Evolutionary conservation across 2,113 vertebrate genomes (phyloP).

Genomic region (Orientallactaga bullata): DNA sequence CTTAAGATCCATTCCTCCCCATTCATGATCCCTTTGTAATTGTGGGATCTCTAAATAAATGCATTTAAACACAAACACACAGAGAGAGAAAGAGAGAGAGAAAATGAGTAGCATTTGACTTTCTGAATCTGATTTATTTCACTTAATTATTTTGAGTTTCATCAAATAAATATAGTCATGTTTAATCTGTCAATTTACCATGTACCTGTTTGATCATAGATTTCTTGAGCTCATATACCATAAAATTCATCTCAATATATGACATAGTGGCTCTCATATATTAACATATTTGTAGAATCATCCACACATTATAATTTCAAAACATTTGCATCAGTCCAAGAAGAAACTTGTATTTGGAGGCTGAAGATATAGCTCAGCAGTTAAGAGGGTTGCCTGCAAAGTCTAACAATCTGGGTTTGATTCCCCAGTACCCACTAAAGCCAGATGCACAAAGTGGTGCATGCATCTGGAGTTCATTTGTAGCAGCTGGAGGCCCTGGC

Average conservation of each 20-base stretch:
- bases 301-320: slow-evolving; percentile 3
- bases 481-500: too few relatives aligned
- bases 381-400: too few relatives aligned
- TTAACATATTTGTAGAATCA: not conserved
- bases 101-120: not conserved
- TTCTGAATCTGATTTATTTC: not conserved
- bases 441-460: too few relatives aligned
- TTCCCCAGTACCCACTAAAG: too few relatives aligned
- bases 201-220: not conserved
- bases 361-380: too few relatives aligned
- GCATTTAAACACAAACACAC: not conserved
- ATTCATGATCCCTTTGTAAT: not conserved
- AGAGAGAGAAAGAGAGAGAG: not conserved
- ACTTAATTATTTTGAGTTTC: not conserved
- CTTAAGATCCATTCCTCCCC: not conserved
- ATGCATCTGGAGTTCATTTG: too few relatives aligned
- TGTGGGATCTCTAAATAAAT: too few relatives aligned
- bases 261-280: not conserved
- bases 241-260: slow-evolving; percentile 12
- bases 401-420: too few relatives aligned
- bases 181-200: not conserved
- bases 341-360: not conserved
- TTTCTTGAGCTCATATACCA: not conserved
- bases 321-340: not conserved
- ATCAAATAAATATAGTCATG: not conserved